Evolutionary conservation across 2,113 vertebrate genomes (phyloP).

Genomic region (Macroglossus sobrinus): DNA sequence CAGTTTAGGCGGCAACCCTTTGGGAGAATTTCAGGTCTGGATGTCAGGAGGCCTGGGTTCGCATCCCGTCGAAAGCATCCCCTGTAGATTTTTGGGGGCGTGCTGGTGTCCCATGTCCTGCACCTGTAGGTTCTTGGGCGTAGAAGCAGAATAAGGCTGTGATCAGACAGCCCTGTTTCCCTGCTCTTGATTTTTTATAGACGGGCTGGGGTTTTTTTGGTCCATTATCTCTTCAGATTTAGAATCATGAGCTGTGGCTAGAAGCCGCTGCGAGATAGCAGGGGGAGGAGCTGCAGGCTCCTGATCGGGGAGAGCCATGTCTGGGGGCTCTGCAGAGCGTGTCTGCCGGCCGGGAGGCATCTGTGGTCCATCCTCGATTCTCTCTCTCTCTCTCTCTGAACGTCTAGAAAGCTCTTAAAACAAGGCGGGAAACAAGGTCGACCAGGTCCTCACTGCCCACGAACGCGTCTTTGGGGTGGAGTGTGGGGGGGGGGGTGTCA

Average conservation of each 20-base stretch:
- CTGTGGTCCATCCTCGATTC: neutral
- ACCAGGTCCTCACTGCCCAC: neutral
- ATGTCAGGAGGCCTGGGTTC: neutral
- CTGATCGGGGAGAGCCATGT: neutral
- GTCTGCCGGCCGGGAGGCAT: neutral
- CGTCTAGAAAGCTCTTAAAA: neutral
- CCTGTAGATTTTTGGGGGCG: too few species aligned
- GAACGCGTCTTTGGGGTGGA: neutral
- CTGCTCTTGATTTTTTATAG: neutral
- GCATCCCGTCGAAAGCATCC: neutral
- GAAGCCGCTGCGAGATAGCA: neutral
- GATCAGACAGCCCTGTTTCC: neutral
- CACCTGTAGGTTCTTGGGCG: neutral
- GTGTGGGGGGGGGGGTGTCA: too few species aligned
- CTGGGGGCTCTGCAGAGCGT: neutral
- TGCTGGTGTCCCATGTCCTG: too few species aligned
- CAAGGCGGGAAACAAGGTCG: neutral
- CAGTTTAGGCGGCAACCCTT: neutral
- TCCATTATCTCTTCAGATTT: neutral
- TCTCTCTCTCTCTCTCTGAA: neutral
- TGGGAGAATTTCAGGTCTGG: neutral
- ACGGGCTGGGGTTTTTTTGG: neutral
- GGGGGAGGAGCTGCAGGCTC: neutral
- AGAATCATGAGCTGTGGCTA: neutral
- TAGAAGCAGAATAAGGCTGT: neutral